A percentile compares a stretch with the other conserved stretches of the same genome.
phyloP scores from a whole-genome alignment of 92 coral and sea anemone genomes.

The Heliopora coerulea region DNA sequence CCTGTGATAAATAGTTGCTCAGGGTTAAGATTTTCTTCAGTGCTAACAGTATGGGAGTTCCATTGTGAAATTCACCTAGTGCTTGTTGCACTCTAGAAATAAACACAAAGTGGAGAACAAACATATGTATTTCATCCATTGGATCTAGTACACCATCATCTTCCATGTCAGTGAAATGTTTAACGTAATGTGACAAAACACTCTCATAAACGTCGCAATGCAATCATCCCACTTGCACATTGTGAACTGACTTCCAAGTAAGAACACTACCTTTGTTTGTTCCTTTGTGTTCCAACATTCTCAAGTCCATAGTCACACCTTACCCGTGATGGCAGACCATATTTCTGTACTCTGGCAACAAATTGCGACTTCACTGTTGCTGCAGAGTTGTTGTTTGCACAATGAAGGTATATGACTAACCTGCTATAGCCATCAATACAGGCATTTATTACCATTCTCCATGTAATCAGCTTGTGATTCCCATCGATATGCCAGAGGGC shows the following conservation, averaged over 20 bases:
- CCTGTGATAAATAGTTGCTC: slow-evolving; percentile 17
- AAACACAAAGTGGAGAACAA: background rate
- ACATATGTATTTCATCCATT: background rate
- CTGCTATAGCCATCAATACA: too few species aligned
- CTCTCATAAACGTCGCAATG: slow-evolving; percentile 49
- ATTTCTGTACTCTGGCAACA: too few species aligned
- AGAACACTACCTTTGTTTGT: slow-evolving; percentile 1
- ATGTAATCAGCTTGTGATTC: too few species aligned
- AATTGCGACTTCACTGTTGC: too few species aligned
- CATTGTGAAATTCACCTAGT: slow-evolving; percentile 29
- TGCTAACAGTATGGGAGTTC: slow-evolving; percentile 19
- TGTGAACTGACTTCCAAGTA: background rate
- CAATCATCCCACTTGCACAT: slow-evolving; percentile 30
- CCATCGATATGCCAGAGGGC: too few species aligned
- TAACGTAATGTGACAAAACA: slow-evolving; percentile 35
- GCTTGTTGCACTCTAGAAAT: background rate
- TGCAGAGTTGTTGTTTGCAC: too few species aligned
- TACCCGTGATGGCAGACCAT: too few species aligned
- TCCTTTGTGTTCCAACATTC: background rate
- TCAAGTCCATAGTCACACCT: too few species aligned
- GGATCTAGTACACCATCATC: slow-evolving; percentile 7
- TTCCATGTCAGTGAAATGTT: background rate
- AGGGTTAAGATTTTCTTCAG: background rate
- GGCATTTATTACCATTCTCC: too few species aligned
- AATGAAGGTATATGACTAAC: too few species aligned